Base-by-base conservation (phyloP, 2,888 invertebrate genomes). In the Chymomyza amoena region DNA sequence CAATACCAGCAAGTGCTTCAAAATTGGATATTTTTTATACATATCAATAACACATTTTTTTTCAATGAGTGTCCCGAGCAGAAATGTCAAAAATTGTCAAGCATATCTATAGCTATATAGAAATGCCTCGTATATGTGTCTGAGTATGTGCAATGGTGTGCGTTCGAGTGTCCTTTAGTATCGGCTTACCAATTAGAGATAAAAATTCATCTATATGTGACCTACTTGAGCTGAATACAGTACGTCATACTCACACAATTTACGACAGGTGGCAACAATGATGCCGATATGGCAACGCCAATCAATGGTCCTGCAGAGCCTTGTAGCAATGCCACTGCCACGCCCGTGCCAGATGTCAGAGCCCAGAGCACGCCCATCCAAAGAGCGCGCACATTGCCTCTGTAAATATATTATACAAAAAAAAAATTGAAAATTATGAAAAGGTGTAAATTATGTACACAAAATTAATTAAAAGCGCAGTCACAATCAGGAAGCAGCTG, bases 281-380 rank as follows among this genome's bases (percentile, higher is more conserved):
- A 97, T 0, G 97, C 97, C 18, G 97, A 97, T 89, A 97, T 97
- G n/a, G 97, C 97, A 65, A 97, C 97, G 70, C 97, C 97, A 75
- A 97, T 97, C 62, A 97, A 92, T 0, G 96, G 96, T 0, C 96
- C 96, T 54, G 95, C 95, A 89, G 96, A 96, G 50, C 96, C 97
- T 88, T 96, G 96, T 0, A 97, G 93, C 65, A 97, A 92, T n/a
- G 97, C 96, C 20, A 97, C 93, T 1, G 97, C 97, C 15, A 97
- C 97, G 9, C 96, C 97, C 6, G 95, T 95, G 15, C 95, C 95
- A 10, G 95, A 95, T 32, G 95, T 95, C 66, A 95, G 88, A 6
- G 95, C 95, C 95, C 95, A 95, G 9, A 95, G 91, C 0, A 95
- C 94, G 54, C 95, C 95, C 95, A 95, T 95, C 95, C 95, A 95